These are phyloP conservation scores for Sylvilagus bachmani DNA, from an alignment of 2,113 vertebrate genomes.

Conservation along the genomic window DNA sequence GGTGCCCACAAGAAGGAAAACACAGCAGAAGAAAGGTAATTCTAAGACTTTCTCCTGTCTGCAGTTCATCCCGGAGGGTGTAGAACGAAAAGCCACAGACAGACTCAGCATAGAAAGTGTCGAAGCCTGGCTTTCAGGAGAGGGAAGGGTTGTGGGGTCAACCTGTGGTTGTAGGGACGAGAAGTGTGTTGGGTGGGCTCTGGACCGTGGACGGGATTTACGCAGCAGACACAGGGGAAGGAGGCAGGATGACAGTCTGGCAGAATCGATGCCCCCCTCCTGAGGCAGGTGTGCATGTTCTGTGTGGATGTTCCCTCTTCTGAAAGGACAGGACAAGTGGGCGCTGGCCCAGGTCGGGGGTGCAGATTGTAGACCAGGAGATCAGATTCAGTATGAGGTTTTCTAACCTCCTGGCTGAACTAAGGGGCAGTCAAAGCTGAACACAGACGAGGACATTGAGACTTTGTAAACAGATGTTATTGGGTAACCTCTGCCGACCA, in stretches of 20 bases:
- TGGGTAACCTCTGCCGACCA: background rate
- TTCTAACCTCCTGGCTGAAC: background rate
- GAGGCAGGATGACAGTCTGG: background rate
- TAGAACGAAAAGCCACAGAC: fast-evolving
- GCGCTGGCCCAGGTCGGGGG: background rate
- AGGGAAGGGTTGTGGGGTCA: no score
- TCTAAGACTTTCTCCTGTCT: background rate
- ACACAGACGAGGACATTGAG: background rate
- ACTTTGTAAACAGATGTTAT: background rate
- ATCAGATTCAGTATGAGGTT: background rate
- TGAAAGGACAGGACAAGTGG: background rate
- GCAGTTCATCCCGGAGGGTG: background rate
- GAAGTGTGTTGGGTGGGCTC: background rate
- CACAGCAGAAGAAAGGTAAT: background rate
- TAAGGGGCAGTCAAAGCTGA: background rate
- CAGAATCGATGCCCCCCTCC: no score
- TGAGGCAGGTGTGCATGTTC: fast-evolving
- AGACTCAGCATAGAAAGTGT: background rate
- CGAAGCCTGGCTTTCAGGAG: fast-evolving
- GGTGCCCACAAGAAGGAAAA: background rate
- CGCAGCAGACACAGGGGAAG: fast-evolving
- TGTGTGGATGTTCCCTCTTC: fast-evolving
- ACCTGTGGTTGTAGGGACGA: fast-evolving
- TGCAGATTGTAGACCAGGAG: background rate
- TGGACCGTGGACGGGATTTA: fast-evolving